A percentile compares a stretch with the other conserved stretches of the same genome.
Evolutionary conservation across 1,140 invertebrate species (phyloP).

Genomic region (Epicauta chinensis): DNA sequence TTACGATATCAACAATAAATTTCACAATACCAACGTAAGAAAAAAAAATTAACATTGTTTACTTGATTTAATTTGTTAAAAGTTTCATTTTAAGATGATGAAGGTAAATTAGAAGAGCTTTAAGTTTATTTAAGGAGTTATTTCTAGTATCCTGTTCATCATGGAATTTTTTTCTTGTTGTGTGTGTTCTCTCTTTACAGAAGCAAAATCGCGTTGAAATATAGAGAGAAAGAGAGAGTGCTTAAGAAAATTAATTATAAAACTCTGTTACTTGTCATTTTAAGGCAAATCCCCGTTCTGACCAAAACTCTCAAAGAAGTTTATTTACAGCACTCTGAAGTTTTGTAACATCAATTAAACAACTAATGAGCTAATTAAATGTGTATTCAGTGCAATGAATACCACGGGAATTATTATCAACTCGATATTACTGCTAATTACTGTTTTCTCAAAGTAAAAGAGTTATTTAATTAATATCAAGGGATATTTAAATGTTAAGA

Average conservation of each 20-base stretch:
- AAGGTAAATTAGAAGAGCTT: too few species aligned
- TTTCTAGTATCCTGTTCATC: too few species aligned
- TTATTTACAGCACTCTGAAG: conserved; percentile 35
- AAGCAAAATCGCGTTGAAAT: too few species aligned
- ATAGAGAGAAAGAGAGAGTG: not conserved
- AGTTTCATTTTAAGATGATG: too few species aligned
- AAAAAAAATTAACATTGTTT: too few species aligned
- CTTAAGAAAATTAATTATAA: conserved; percentile 15
- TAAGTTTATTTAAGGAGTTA: too few species aligned
- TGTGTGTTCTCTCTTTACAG: too few species aligned
- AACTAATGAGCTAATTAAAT: conserved; percentile 46
- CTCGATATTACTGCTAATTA: conserved; percentile 41
- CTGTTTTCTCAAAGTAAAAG: conserved; percentile 33
- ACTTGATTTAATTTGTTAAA: too few species aligned
- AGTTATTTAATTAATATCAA: conserved; percentile 33
- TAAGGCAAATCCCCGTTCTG: conserved; percentile 21
- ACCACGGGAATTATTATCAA: conserved; percentile 42
- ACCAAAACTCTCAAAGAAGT: conserved; percentile 31
- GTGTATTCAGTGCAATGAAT: conserved; percentile 44
- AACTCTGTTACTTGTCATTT: conserved; percentile 10
- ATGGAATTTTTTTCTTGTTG: too few species aligned
- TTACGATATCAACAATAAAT: too few species aligned
- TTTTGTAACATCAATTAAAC: conserved; percentile 44
- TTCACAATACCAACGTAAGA: too few species aligned
- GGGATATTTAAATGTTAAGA: not conserved